These are phyloP conservation scores for Drosophila mojavensis DNA, from an alignment of 1,140 invertebrate species.

Conservation along the genomic window DNA sequence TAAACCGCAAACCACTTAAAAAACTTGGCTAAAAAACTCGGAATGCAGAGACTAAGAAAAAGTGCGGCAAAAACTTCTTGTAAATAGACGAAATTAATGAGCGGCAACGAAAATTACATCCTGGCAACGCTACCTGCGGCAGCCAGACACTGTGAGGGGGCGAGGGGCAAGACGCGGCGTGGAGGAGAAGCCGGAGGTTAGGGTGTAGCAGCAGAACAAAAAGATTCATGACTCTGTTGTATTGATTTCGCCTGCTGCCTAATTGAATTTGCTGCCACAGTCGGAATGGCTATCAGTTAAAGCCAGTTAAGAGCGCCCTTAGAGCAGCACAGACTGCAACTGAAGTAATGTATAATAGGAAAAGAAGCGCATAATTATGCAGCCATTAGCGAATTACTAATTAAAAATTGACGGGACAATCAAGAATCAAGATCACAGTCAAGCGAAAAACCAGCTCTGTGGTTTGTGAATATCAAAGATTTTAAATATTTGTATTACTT, in stretches of 20 bases:
- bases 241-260: constrained; percentile 37
- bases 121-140: constrained; percentile 19
- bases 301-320: neutral
- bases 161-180: neutral
- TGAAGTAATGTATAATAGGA: neutral
- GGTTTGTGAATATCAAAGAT: too few species aligned
- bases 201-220: neutral
- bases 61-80: constrained; percentile 55
- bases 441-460: too few species aligned
- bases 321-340: neutral
- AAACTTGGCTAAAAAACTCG: constrained; percentile 43
- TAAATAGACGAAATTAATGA: constrained; percentile 79
- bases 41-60: neutral
- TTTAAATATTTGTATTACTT: too few species aligned
- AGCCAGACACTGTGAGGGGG: too few species aligned
- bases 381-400: too few species aligned
- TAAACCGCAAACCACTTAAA: constrained; percentile 79
- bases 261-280: constrained; percentile 26
- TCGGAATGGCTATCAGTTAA: neutral
- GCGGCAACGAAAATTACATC: constrained; percentile 37
- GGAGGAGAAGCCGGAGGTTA: neutral
- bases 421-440: too few species aligned
- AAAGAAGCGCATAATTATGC: neutral
- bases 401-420: too few species aligned
- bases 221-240: constrained; percentile 27